Evolutionary conservation across 1,140 invertebrate species (phyloP), one percentile per base, ranked within the genome.

Genomic region (Lutraria rhynchaena): DNA sequence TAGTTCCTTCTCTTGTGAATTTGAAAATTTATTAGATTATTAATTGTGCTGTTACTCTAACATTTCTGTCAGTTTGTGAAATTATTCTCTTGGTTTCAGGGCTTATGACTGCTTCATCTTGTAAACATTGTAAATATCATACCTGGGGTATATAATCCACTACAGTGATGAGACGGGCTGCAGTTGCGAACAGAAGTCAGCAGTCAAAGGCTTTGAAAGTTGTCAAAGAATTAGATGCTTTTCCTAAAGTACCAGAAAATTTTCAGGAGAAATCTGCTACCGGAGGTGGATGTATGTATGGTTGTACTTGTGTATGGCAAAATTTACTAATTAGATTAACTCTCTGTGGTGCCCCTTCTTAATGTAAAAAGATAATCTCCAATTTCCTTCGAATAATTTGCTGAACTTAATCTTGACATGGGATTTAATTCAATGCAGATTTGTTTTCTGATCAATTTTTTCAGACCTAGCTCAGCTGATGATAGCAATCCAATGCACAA

Each of bases 161-260:
- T n/a, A n/a, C n/a, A n/a, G 37, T 9, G 1, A 89, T 88, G 88
- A 82, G 86, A 51, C 77, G 83, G 15, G 74, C 84, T 31, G 86
- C 85, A 53, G 82, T 86, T 67, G 86, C 85, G 13, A 89, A 83
- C 37, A 82, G 81, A 63, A 88, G 86, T 31, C 58, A 60, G 55
- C 9, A 29, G 22, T 80, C 76, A 55, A 69, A 85, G 44, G 83
- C 89, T 2, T 88, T 96, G n/a, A 94, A 95, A 86, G 94, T 95
- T 88, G 95, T 97, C 1, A 96, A 96, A 90, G 95, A 97, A 92
- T 91, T 98, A 2, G 97, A 98, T 93, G 96, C 96, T 27, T 98
- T 98, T 92, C 95, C 96, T 24, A 98, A 98, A 94, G 94, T 98
- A 69, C 95, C 96, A 41, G 96, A 97, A 78, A 95, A 95, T 87